Evolutionary conservation across 2,797 vertebrate genomes (phyloP).

Genomic region (Leptatherina wallacei): DNA sequence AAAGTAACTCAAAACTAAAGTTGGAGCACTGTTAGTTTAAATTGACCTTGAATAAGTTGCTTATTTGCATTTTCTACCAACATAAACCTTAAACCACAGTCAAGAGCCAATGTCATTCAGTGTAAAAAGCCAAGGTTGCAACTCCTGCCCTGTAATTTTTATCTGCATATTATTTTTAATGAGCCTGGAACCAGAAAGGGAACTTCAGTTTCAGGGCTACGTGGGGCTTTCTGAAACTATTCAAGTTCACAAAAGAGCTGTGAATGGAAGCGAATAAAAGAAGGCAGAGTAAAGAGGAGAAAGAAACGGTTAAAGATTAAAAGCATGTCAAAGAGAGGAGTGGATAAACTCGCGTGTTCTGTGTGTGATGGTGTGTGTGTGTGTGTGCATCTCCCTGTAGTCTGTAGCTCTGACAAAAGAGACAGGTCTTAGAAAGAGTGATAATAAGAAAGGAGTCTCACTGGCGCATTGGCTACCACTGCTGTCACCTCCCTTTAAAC

Average conservation of each 20-base stretch:
- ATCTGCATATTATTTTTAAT: constrained; percentile 34
- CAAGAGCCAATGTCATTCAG: neutral
- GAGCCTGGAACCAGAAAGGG: constrained; percentile 8
- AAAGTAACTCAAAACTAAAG: no score
- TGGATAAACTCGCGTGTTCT: constrained; percentile 20
- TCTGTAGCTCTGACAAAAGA: constrained; percentile 57
- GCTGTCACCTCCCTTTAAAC: constrained; percentile 74
- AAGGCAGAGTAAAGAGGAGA: constrained; percentile 29
- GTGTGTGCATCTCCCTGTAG: constrained; percentile 14
- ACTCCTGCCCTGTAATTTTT: neutral
- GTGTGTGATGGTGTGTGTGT: constrained; percentile 6
- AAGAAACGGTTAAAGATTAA: constrained; percentile 37
- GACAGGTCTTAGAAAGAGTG: constrained; percentile 70
- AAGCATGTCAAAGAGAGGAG: constrained; percentile 18
- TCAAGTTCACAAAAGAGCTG: constrained; percentile 20
- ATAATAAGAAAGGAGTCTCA: constrained; percentile 74
- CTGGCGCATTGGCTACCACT: constrained; percentile 61
- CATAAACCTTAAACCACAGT: constrained; percentile 1
- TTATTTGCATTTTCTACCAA: constrained; percentile 2
- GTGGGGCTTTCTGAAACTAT: constrained; percentile 19
- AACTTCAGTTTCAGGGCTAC: constrained; percentile 33
- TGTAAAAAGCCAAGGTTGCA: neutral
- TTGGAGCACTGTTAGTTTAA: neutral
- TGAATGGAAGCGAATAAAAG: constrained; percentile 24
- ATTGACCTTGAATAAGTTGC: neutral